Conservation (phyloP, 37 sponge, comb jelly and placozoan genomes). For the Cliona cf. orientalis region DNA sequence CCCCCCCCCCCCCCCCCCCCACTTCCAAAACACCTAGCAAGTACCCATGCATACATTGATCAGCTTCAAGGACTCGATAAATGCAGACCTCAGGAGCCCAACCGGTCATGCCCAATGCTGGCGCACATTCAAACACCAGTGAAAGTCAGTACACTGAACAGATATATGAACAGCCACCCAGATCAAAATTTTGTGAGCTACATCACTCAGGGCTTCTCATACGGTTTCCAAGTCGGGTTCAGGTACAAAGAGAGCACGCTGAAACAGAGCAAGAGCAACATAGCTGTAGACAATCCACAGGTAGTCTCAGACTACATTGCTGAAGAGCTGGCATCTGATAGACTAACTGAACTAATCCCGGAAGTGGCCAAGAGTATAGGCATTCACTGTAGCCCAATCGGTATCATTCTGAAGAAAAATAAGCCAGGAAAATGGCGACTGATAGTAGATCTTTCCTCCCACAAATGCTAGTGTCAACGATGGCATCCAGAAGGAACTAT, state of each 20-base stretch:
- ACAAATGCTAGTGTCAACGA: no score
- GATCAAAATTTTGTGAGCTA: neutral
- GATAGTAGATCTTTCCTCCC: no score
- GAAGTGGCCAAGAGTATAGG: no score
- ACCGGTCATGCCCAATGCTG: neutral
- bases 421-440: no score
- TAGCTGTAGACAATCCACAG: neutral
- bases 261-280: neutral
- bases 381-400: no score
- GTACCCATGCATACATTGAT: neutral
- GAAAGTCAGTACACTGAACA: neutral
- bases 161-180: neutral
- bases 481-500: no score
- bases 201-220: neutral
- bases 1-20: neutral
- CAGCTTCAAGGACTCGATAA: conserved; percentile 1
- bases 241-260: neutral
- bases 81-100: neutral
- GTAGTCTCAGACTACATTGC: neutral
- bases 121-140: neutral
- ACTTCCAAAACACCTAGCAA: no score
- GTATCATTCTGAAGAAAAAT: no score
- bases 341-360: neutral
- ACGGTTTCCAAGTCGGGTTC: neutral
- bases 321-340: neutral